Percentiles rank a stretch among this genome's conserved stretches.
These are phyloP conservation scores for Hystrix cristata DNA, from an alignment of 2,113 vertebrate genomes.

Conservation along the genomic window DNA sequence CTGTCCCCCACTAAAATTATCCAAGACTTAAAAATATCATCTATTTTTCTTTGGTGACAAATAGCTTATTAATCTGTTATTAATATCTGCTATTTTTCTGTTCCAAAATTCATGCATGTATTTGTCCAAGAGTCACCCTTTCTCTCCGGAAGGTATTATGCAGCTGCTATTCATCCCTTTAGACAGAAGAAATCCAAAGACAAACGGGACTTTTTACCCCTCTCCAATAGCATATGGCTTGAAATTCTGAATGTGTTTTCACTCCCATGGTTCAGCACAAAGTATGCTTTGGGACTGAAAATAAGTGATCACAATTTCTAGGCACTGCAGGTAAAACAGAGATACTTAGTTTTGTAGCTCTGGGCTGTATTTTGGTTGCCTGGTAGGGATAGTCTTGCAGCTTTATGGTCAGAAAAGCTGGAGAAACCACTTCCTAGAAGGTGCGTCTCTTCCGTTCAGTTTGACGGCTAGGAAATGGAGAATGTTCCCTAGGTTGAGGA, in stretches of 20 bases:
- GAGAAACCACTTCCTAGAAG: constrained; percentile 39
- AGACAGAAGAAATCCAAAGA: constrained; percentile 71
- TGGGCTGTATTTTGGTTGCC: background rate
- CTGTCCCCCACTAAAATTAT: constrained; percentile 8
- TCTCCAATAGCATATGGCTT: constrained; percentile 65
- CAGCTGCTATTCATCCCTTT: constrained; percentile 35
- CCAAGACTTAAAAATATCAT: constrained; percentile 46
- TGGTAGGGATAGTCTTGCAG: constrained; percentile 33
- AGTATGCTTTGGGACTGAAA: constrained; percentile 70
- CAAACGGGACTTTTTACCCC: constrained; percentile 55
- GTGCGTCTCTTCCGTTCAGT: background rate
- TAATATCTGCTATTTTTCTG: constrained; percentile 55
- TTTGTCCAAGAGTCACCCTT: constrained; percentile 54
- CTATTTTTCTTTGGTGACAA: constrained; percentile 67
- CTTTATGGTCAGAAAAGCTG: constrained; percentile 15
- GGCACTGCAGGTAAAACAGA: constrained; percentile 43
- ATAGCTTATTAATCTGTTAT: constrained; percentile 71
- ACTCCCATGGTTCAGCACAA: constrained; percentile 60
- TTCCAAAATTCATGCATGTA: constrained; percentile 57
- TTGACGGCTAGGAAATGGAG: background rate
- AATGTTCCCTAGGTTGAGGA: background rate
- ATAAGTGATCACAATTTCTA: constrained; percentile 73
- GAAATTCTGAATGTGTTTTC: constrained; percentile 72
- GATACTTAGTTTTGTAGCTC: background rate
- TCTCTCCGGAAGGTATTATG: constrained; percentile 49